These are phyloP conservation scores for Gasterosteus nipponicus DNA, from an alignment of 2,113 vertebrate species.

Conservation along the genomic window DNA sequence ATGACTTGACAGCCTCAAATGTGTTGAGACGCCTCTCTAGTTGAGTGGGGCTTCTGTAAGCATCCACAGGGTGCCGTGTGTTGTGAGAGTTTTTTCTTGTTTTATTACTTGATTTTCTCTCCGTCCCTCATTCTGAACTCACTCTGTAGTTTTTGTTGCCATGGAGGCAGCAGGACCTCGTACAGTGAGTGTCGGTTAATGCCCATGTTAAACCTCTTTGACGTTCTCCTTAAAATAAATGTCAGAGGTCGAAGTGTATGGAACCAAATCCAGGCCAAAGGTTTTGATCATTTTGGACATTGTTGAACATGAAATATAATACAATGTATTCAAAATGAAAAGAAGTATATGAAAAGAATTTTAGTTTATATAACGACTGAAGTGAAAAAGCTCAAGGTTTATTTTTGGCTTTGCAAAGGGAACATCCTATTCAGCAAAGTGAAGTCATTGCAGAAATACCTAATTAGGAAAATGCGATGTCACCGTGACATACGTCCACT, in stretches of 20 bases:
- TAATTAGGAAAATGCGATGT: neutral
- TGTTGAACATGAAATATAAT: too few relatives aligned
- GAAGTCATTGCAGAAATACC: neutral
- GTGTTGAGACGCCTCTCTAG: constrained; percentile 37
- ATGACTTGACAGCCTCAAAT: constrained; percentile 31
- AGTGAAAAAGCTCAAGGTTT: too few relatives aligned
- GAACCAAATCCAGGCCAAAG: too few relatives aligned
- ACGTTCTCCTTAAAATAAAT: neutral
- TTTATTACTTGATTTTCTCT: constrained; percentile 16
- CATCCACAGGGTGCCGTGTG: constrained; percentile 6
- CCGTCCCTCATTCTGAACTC: constrained; percentile 4
- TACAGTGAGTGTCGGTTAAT: neutral
- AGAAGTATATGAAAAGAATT: too few relatives aligned
- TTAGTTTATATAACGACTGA: too few relatives aligned
- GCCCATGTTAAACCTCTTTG: neutral
- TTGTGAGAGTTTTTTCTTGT: constrained; percentile 27
- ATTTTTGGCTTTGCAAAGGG: too few relatives aligned
- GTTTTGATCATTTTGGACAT: too few relatives aligned
- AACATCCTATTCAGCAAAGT: too few relatives aligned
- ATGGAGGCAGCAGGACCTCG: neutral
- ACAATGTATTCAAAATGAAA: too few relatives aligned
- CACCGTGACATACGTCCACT: neutral
- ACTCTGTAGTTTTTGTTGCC: neutral
- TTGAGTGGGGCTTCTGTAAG: constrained; percentile 23
- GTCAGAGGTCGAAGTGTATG: neutral